Conservation (phyloP, 1,140 invertebrate species). For the Asbolus verrucosus region DNA sequence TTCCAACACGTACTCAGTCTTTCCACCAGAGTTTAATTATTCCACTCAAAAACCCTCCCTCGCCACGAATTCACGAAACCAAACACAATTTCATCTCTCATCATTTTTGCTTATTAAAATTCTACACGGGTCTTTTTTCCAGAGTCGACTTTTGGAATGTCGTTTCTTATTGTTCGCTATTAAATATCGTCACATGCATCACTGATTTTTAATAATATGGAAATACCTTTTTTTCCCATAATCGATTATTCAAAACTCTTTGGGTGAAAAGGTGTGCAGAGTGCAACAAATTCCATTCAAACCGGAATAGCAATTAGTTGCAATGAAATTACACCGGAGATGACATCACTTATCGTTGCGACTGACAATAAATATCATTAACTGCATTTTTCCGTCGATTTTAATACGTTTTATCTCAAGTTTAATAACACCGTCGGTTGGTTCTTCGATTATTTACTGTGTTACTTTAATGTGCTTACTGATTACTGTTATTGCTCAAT, state of each 20-base stretch:
- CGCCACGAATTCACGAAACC: background rate
- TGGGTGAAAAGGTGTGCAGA: background rate
- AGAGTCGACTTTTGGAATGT: constrained; percentile 8
- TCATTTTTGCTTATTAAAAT: constrained; percentile 5
- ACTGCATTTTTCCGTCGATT: no score
- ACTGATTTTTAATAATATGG: constrained; percentile 28
- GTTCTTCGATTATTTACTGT: no score
- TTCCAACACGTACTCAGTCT: constrained; percentile 43
- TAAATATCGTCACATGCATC: constrained; percentile 27
- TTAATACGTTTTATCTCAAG: no score
- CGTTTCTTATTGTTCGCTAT: background rate
- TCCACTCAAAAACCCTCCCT: constrained; percentile 6
- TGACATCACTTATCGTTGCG: constrained; percentile 12
- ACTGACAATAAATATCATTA: no score
- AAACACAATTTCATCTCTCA: background rate
- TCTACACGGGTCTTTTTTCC: background rate
- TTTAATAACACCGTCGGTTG: no score
- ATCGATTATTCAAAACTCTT: constrained; percentile 14
- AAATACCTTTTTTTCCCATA: constrained; percentile 5
- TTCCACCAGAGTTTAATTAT: constrained; percentile 43
- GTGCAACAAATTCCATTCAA: background rate
- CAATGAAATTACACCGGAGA: constrained; percentile 3
- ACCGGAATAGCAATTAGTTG: constrained; percentile 22
- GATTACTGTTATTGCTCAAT: no score
- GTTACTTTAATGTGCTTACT: no score